Evolutionary conservation across 2,113 vertebrate genomes (phyloP), one percentile per base, ranked within the genome.

Genomic region (Bujurquina vittata): DNA sequence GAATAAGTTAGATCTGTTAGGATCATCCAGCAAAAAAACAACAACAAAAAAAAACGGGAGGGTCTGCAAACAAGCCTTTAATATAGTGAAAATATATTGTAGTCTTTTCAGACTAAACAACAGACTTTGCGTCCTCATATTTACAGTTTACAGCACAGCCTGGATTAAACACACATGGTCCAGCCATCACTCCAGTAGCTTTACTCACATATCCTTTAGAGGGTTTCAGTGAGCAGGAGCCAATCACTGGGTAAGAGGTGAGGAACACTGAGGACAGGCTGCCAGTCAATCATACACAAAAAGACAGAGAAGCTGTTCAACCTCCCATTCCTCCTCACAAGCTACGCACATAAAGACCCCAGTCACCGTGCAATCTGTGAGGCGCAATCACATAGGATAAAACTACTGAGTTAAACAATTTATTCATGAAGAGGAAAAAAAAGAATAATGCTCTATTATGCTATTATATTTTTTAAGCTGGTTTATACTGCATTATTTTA

Each of bases 361-460:
- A 59, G 49, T 78, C 56, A 58, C 11, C 40, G 2, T 33, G 31
- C 26, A 75, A 10, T 55, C 54, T 76, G 54, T 75, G 72, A 85
- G 67, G 20, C 23, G 52, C 46, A 56, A 65, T 74, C 72, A 80
- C 61, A 84, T n/a, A 52, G 22, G 55, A 49, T 35, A 57, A 37
- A 49, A 56, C 56, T 23, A 23, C 22, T 26, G 46, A 40, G 62
- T 35, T 52, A 37, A 79, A 9, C 29, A 15, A 12, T 62, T 63
- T 5, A 29, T 58, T 72, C 56, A 65, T 10, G 2, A 11, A 20
- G 26, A 46, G 46, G 26, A 52, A 37, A 37, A 60, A 43, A 14
- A n/a, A 54, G 65, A 81, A 63, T 5, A 77, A 56, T 1, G 15
- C 31, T 73, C 2, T 10, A 6, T 35, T 23, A 37, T 18, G 35